A percentile compares a stretch with the other conserved stretches of the same genome.
These are phyloP conservation scores for Cephalopterus ornatus DNA, from an alignment of 2,113 vertebrate species.

Conservation along the genomic window DNA sequence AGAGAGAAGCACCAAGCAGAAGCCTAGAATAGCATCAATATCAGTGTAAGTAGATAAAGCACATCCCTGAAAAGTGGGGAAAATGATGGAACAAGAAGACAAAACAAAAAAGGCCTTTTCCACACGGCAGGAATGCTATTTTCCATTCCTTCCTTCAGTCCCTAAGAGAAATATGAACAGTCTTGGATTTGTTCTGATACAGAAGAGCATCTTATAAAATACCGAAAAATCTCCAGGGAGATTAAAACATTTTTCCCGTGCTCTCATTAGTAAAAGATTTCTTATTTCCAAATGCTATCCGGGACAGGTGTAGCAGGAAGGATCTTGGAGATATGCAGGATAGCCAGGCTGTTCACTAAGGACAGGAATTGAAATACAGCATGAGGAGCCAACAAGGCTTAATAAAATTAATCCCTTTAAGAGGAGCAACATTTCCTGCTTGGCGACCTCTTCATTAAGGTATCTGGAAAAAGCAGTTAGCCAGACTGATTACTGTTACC, in stretches of 20 bases:
- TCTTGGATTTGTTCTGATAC: not conserved
- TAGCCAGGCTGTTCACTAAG: not conserved
- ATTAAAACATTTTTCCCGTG: not conserved
- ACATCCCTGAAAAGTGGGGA: rapidly evolving
- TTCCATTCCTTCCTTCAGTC: not conserved
- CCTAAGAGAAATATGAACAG: not conserved
- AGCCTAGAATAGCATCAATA: not conserved
- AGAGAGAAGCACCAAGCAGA: not conserved
- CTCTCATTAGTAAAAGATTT: not conserved
- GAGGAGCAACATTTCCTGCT: not conserved
- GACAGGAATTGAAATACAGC: not conserved
- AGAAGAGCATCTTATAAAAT: not conserved
- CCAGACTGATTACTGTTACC: not conserved
- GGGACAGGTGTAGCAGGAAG: not conserved
- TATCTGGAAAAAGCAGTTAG: not conserved
- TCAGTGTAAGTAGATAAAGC: not conserved
- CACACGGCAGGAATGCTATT: not conserved
- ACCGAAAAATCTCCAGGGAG: not conserved
- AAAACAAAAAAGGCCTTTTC: not conserved
- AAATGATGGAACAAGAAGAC: not conserved
- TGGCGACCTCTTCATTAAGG: not conserved
- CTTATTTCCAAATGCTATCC: not conserved
- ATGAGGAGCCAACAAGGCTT: not conserved
- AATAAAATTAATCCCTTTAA: not conserved
- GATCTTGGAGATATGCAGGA: not conserved